Base-by-base conservation (phyloP, 2,888 invertebrate genomes). In the Drosophila koepferae region DNA sequence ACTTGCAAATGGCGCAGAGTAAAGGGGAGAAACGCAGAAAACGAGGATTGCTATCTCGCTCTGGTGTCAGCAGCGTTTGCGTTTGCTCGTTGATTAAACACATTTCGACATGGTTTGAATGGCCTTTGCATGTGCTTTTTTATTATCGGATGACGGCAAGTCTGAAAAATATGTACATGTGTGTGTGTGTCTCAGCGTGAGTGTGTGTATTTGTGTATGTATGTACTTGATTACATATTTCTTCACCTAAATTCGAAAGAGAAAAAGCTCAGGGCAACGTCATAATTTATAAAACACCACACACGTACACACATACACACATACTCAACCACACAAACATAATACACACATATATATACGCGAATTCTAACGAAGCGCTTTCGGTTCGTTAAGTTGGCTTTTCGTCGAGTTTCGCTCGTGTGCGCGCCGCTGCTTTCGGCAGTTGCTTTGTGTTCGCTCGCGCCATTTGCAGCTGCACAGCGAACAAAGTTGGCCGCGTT, bases 401-500 rank as follows among this genome's bases (percentile, higher is more conserved):
- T 79, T 82, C 82, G 88, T 85, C 67, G 53, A 79, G 70, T 82
- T 84, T 74, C 23, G 69, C 58, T 78, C 71, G 80, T 77, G 80
- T 77, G 67, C 55, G 34, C 51, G 34, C 49, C 18, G 49, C 49
- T 74, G 72, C 55, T 87, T 72, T 86, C 81, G 81, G 70, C 61
- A 67, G 67, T 74, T 70, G 87, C 74, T 78, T 81, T 84, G 77
- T 80, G 83, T 78, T 78, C 70, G 75, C 69, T 78, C 89, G 86
- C 89, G 86, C 90, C 91, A 91, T 91, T 90, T 89, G 90, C 80
- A 88, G 87, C 86, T 90, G 87, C 81, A 91, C 90, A 84, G 85
- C 81, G 91, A 77, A 82, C 80, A 77, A 77, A 82, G 87, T 89
- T 90, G 88, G 90, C 86, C 84, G 91, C 72, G 88, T 89, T 85